Conservation (phyloP, 2,797 vertebrate genomes). For the Valencia hispanica region DNA sequence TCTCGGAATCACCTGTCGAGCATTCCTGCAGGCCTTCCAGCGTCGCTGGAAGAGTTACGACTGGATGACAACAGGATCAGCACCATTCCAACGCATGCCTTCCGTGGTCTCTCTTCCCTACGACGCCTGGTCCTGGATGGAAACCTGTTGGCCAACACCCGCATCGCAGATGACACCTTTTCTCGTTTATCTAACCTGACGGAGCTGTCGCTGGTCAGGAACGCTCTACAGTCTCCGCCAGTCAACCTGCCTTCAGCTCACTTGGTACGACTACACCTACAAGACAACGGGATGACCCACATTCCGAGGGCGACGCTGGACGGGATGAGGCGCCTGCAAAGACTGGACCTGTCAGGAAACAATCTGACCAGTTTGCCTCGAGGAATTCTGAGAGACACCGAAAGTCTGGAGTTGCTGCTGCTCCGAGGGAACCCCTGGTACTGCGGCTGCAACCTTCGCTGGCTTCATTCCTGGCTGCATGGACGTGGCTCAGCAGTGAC, state of each 20-base stretch:
- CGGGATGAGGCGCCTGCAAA: slow-evolving; percentile 87
- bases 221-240: slow-evolving; percentile 89
- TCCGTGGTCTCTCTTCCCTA: slow-evolving; percentile 88
- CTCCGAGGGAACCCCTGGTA: slow-evolving; percentile 94
- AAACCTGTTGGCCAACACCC: slow-evolving; percentile 93
- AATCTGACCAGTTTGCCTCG: slow-evolving; percentile 92
- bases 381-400: slow-evolving; percentile 89
- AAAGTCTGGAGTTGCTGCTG: slow-evolving; percentile 89
- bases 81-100: slow-evolving; percentile 92
- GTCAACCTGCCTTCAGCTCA: slow-evolving; percentile 87
- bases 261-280: slow-evolving; percentile 89
- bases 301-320: slow-evolving; percentile 87
- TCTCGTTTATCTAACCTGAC: slow-evolving; percentile 90
- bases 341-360: slow-evolving; percentile 92
- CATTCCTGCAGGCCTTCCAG: slow-evolving; percentile 91
- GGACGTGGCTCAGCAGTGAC: slow-evolving; percentile 84
- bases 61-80: slow-evolving; percentile 95
- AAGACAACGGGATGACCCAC: slow-evolving; percentile 94
- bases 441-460: slow-evolving; percentile 92
- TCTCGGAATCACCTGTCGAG: slow-evolving; percentile 95
- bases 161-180: slow-evolving; percentile 93
- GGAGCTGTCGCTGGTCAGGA: slow-evolving; percentile 91
- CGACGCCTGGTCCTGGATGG: slow-evolving; percentile 92
- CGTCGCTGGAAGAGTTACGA: slow-evolving; percentile 91
- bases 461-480: slow-evolving; percentile 92